Evolutionary conservation across 1,140 invertebrate species (phyloP).

Genomic region (Agrypnia vestita): DNA sequence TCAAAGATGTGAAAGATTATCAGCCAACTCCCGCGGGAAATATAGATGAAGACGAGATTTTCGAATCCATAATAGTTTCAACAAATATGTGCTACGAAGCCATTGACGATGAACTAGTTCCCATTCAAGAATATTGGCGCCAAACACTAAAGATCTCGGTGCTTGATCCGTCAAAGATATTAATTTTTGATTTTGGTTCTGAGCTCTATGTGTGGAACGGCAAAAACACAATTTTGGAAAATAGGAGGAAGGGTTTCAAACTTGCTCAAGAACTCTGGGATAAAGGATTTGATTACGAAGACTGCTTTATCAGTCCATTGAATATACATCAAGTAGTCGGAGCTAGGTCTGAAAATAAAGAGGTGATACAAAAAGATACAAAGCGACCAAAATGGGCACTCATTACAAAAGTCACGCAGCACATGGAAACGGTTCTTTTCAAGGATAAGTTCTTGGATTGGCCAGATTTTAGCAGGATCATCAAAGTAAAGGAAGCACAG

Average conservation of each 20-base stretch:
- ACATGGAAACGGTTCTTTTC: conserved; percentile 96
- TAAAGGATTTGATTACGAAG: conserved; percentile 87
- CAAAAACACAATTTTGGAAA: conserved; percentile 83
- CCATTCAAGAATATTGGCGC: conserved; percentile 89
- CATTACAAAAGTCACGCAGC: conserved; percentile 91
- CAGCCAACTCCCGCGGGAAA: conserved; percentile 79
- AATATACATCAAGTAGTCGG: conserved; percentile 78
- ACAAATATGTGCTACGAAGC: conserved; percentile 93
- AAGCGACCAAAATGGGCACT: conserved; percentile 85
- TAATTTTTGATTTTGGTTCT: conserved; percentile 95
- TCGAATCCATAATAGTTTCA: conserved; percentile 86
- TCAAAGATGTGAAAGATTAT: conserved; percentile 71
- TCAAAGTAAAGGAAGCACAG: conserved; percentile 78
- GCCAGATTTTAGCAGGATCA: conserved; percentile 87
- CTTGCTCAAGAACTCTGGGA: conserved; percentile 88
- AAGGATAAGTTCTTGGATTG: conserved; percentile 96
- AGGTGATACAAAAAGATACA: conserved; percentile 67
- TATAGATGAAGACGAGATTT: conserved; percentile 91
- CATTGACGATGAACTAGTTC: conserved; percentile 82
- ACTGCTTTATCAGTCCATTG: conserved; percentile 86
- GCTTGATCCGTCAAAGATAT: conserved; percentile 84
- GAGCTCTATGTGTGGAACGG: conserved; percentile 98
- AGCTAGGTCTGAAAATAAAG: conserved; percentile 66
- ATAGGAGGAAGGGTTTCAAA: conserved; percentile 80
- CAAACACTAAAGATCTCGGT: conserved; percentile 88